A percentile compares a stretch with the other conserved stretches of the same genome.
Evolutionary conservation across 2,797 vertebrate species (phyloP).

Genomic region (Eulemur rubriventer): DNA sequence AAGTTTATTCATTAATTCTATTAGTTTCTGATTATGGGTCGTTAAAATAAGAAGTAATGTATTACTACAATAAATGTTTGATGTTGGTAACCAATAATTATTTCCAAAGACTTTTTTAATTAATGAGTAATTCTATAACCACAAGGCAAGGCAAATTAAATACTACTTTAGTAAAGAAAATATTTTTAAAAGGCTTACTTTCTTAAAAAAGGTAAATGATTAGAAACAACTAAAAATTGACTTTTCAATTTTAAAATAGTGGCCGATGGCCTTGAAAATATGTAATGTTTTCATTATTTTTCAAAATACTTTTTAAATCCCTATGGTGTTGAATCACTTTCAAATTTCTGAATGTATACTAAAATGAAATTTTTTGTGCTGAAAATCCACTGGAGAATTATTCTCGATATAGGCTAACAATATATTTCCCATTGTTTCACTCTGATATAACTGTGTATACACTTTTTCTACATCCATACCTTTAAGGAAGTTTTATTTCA

Average conservation of each 20-base stretch:
- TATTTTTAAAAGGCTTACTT: not conserved
- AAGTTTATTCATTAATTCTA: constrained; percentile 22
- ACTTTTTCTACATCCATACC: not conserved
- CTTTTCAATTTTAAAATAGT: not conserved
- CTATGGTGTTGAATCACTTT: not conserved
- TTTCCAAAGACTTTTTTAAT: constrained; percentile 47
- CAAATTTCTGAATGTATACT: not conserved
- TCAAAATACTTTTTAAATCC: not conserved
- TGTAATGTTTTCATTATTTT: not conserved
- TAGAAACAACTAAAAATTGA: not conserved
- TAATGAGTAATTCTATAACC: not conserved
- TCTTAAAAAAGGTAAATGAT: not conserved
- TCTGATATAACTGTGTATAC: not conserved
- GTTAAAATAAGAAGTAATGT: constrained; percentile 25
- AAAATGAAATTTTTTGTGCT: not conserved
- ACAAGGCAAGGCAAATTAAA: constrained; percentile 5
- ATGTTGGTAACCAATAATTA: constrained; percentile 50
- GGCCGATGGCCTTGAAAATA: not conserved
- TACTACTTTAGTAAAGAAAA: not conserved
- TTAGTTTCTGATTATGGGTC: not conserved
- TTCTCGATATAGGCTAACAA: not conserved
- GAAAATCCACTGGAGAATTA: not conserved
- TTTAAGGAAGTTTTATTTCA: constrained; percentile 55
- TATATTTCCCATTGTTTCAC: not conserved
- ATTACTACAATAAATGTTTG: constrained; percentile 29